Percentiles rank a stretch among this genome's conserved stretches.
Conservation (phyloP, 2,888 invertebrate genomes). For the Troides helena region DNA sequence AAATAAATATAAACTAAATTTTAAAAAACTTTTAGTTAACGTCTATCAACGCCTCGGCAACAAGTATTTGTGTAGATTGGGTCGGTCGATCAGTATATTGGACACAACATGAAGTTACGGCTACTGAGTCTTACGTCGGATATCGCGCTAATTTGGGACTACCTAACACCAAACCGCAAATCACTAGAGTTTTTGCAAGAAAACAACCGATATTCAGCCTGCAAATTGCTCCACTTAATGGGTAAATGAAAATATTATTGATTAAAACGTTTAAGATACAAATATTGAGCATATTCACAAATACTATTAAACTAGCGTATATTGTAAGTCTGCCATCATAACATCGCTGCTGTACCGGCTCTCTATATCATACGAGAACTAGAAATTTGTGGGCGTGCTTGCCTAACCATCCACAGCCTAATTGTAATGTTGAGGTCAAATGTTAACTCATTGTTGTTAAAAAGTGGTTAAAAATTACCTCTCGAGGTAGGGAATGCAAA, state of each 20-base stretch:
- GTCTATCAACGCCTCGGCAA: conserved; percentile 70
- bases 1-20: not conserved
- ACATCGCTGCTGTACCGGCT: too few species aligned
- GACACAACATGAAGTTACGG: conserved; percentile 82
- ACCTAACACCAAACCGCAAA: conserved; percentile 75
- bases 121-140: conserved; percentile 75
- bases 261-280: too few species aligned
- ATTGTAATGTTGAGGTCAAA: too few species aligned
- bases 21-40: conserved; percentile 52
- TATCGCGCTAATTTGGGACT: conserved; percentile 84
- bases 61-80: conserved; percentile 92
- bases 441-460: too few species aligned
- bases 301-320: too few species aligned
- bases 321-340: too few species aligned
- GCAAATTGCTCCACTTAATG: conserved; percentile 87
- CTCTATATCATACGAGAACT: too few species aligned
- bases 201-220: conserved; percentile 82
- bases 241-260: conserved; percentile 64
- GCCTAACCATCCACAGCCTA: too few species aligned
- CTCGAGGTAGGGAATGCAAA: too few species aligned
- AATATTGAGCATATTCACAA: too few species aligned
- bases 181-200: conserved; percentile 78
- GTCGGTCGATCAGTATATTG: conserved; percentile 91
- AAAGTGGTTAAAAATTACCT: too few species aligned
- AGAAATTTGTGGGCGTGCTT: too few species aligned